Evolutionary conservation across 2,888 invertebrate genomes (phyloP), one percentile per base, ranked within the genome.

Genomic region (Ophioninae sp.): DNA sequence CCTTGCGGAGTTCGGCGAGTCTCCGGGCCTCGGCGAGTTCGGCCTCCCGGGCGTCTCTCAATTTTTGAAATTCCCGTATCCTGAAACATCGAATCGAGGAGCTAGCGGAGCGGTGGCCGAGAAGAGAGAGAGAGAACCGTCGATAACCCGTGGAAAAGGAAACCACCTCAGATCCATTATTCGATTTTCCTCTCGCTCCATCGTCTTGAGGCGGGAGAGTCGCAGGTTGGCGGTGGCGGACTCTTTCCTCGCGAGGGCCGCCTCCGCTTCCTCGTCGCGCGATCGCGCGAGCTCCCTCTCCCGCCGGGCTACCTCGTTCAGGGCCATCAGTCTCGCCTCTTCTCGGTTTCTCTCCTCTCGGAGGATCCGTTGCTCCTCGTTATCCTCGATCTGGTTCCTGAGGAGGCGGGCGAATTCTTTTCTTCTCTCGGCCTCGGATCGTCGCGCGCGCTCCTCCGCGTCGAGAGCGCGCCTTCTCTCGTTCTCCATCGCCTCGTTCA

Each of bases 401-500:
- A 96, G 92, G 23, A 95, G 94, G 81, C 94, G 94, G 70, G 95
- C 94, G 23, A 95, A 94, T 85, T 94, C 93, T 30, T 93, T 90
- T 87, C 95, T 94, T 44, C 88, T 89, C 2, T 86, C 87, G 8
- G 86, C 86, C 20, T 94, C 91, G 44, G 93, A 92, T 62, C 94
- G 93, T 76, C 95, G 95, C 86, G 94, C 94, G 84, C 94, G 94
- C 67, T 95, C 94, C 13, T 95, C 95, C 0, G 94, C 93, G 39
- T 93, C 89, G 6, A 96, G 93, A 0, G 94, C 95, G 75, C 93
- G 93, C 84, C 94, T 93, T 0, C 96, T 94, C 87, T 95, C 94
- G 89, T 96, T 95, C 87, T 96, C 96, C 96, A 96, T 96, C 93
- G 96, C 95, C 17, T 94, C 93, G 85, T 96, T 95, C 72, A 96